Percentiles rank a stretch among this genome's conserved stretches.
phyloP scores from a whole-genome alignment of 2,797 vertebrate species.

The Tarsius wallacei region DNA sequence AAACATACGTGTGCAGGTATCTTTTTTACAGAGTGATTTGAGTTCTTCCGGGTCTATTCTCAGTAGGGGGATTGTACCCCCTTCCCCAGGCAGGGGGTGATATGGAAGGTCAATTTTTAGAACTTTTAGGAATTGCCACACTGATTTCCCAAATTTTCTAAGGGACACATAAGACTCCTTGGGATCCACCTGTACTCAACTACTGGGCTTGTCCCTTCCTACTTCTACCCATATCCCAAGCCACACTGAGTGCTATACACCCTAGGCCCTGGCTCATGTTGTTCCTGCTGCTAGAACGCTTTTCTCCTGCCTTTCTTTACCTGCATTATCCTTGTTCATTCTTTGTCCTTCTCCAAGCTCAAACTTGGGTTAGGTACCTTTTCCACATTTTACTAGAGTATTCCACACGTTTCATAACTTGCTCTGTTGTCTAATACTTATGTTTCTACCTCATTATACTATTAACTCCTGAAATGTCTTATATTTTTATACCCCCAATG shows the following conservation, averaged over 20 bases:
- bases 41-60: no score
- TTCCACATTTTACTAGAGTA: background rate
- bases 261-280: accelerated
- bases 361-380: background rate
- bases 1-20: no score
- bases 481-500: background rate
- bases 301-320: background rate
- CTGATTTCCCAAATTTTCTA: background rate
- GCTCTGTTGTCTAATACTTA: background rate
- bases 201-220: background rate
- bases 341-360: background rate
- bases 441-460: background rate
- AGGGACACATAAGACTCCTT: background rate
- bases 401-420: background rate
- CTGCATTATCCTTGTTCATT: background rate
- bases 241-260: background rate
- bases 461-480: background rate
- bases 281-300: background rate
- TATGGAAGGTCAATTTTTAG: no score
- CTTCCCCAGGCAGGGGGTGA: no score
- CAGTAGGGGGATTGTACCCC: no score
- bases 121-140: no score
- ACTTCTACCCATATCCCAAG: background rate
- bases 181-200: background rate
- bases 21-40: no score